Conservation (phyloP, 2,113 vertebrate genomes). For the Mionectes macconnelli region DNA sequence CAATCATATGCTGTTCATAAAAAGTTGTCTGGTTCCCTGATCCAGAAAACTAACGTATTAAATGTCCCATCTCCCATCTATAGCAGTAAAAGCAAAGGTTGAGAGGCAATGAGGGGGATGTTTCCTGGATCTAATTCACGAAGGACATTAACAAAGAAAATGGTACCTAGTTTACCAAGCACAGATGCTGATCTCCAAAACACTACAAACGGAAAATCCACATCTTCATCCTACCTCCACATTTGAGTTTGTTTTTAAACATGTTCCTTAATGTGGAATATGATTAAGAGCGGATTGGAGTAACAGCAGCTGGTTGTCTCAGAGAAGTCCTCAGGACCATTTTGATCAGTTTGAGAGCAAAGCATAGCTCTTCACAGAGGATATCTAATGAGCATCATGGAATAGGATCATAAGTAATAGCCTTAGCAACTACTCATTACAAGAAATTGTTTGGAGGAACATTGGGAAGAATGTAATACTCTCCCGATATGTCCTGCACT, state of each 20-base stretch:
- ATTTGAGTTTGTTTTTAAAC: not conserved
- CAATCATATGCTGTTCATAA: not conserved
- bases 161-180: not conserved
- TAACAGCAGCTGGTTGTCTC: not conserved
- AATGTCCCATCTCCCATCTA: not conserved
- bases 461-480: not conserved
- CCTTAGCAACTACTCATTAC: not conserved
- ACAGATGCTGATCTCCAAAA: not conserved
- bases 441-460: not conserved
- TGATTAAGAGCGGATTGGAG: not conserved
- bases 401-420: not conserved
- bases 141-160: not conserved
- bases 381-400: not conserved
- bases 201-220: not conserved
- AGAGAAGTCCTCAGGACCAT: not conserved
- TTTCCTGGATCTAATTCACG: not conserved
- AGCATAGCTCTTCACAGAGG: not conserved
- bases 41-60: not conserved
- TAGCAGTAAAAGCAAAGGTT: not conserved
- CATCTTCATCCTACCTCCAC: not conserved
- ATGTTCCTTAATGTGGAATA: not conserved
- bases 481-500: not conserved
- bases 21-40: not conserved
- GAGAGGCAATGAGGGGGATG: not conserved
- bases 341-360: not conserved